phyloP scores from a whole-genome alignment of 2,888 invertebrate species.

The Horisme vitalbata region DNA sequence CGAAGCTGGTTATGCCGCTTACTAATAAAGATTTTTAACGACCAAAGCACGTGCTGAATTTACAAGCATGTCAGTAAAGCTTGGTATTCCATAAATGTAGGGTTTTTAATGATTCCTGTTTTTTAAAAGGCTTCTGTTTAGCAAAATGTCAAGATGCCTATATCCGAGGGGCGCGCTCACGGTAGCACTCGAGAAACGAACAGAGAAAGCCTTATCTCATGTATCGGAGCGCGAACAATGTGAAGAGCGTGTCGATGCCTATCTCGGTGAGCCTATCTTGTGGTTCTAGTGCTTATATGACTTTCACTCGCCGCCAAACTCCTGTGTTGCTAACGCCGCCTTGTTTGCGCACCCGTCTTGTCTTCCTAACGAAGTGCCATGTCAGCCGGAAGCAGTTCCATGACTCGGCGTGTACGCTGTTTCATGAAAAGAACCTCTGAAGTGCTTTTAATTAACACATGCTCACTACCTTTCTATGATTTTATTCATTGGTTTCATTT shows the following conservation, averaged over 20 bases:
- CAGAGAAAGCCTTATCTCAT: constrained; percentile 77
- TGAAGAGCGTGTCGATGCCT: constrained; percentile 75
- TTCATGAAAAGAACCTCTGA: background rate
- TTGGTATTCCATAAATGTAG: constrained; percentile 28
- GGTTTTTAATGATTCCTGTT: constrained; percentile 47
- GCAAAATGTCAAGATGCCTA: constrained; percentile 60
- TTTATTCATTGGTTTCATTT: no score
- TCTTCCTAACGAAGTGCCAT: constrained; percentile 54
- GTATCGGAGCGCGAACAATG: constrained; percentile 77
- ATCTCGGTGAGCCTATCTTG: constrained; percentile 68
- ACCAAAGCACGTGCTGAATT: constrained; percentile 24
- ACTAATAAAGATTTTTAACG: constrained; percentile 19
- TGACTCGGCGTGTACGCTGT: constrained; percentile 35
- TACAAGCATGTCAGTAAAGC: constrained; percentile 22
- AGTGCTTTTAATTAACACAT: no score
- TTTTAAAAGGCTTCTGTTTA: constrained; percentile 59
- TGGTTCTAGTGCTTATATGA: constrained; percentile 63
- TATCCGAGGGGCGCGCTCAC: constrained; percentile 66
- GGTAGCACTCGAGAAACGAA: constrained; percentile 69
- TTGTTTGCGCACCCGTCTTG: constrained; percentile 54
- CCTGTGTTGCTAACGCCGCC: constrained; percentile 54
- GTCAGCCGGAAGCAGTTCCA: constrained; percentile 39
- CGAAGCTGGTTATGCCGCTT: constrained; percentile 18
- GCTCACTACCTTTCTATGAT: no score
- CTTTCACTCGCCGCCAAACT: constrained; percentile 61